Evolutionary conservation across 1,140 invertebrate species (phyloP).

Genomic region (Neodiprion lecontei): DNA sequence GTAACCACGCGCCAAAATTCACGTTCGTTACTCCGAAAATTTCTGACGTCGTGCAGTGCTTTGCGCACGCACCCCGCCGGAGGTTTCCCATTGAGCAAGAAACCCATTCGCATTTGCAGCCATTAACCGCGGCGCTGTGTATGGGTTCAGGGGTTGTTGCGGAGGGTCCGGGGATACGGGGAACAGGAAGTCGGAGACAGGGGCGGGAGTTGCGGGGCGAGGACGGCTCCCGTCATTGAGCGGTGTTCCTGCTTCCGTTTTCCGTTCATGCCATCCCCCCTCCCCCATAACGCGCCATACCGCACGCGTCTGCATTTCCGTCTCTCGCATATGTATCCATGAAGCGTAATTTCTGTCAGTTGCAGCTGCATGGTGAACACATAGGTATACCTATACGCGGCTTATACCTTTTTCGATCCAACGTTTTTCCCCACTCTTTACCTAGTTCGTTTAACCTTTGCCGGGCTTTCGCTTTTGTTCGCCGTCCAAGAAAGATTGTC

Average conservation of each 20-base stretch:
- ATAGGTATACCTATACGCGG: too few relatives aligned
- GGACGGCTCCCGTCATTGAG: constrained; percentile 29
- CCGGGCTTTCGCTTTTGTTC: too few relatives aligned
- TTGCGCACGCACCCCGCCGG: not conserved
- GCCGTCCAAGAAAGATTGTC: not conserved
- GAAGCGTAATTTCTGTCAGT: too few relatives aligned
- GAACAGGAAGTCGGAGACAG: not conserved
- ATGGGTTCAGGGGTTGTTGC: not conserved
- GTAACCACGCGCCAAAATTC: too few relatives aligned
- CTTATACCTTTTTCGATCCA: too few relatives aligned
- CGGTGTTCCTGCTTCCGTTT: constrained; percentile 24
- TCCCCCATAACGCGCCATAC: not conserved
- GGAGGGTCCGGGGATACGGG: not conserved
- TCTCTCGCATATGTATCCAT: too few relatives aligned
- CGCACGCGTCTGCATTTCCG: too few relatives aligned
- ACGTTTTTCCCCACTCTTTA: not conserved
- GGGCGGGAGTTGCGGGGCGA: not conserved
- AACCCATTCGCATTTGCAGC: not conserved
- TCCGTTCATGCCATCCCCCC: constrained; percentile 25
- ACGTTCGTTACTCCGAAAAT: too few relatives aligned
- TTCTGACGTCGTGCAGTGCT: not conserved
- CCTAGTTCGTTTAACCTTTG: too few relatives aligned
- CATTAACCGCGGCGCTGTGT: not conserved
- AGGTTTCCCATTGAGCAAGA: not conserved
- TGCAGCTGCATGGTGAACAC: too few relatives aligned